phyloP scores from a whole-genome alignment of 1,140 invertebrate species.

The Tetramorium parvispinum region DNA sequence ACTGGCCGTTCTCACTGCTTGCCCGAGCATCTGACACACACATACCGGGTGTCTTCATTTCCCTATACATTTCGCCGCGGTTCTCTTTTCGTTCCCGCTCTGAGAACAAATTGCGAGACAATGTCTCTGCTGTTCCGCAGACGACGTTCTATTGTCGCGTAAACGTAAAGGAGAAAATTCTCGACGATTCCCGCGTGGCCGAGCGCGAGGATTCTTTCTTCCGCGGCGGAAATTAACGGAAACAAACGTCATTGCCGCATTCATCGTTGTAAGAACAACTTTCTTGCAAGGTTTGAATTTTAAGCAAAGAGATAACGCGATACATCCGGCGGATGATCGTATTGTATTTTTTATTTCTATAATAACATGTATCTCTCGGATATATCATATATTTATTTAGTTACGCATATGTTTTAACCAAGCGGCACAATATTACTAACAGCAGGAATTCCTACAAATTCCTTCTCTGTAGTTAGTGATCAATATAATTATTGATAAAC shows the following conservation, averaged over 20 bases:
- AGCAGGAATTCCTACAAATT: neutral
- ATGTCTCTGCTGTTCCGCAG: slow-evolving; percentile 30
- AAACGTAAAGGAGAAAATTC: slow-evolving; percentile 42
- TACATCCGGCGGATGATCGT: neutral
- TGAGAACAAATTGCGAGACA: slow-evolving; percentile 17
- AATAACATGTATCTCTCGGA: no score
- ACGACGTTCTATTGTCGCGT: slow-evolving; percentile 31
- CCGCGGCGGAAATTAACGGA: neutral
- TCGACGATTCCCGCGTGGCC: neutral
- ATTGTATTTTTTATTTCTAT: neutral
- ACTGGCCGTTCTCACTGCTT: slow-evolving; percentile 79
- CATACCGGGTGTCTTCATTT: slow-evolving; percentile 55
- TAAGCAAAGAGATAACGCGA: slow-evolving; percentile 35
- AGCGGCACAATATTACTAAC: neutral
- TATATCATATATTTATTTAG: no score
- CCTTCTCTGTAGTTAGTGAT: neutral
- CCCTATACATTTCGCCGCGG: slow-evolving; percentile 35
- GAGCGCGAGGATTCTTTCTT: slow-evolving; percentile 26
- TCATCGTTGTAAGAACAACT: slow-evolving; percentile 42
- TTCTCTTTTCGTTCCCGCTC: slow-evolving; percentile 43
- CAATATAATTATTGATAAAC: neutral
- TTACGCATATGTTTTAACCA: neutral
- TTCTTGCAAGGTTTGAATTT: slow-evolving; percentile 13
- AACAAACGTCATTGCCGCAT: slow-evolving; percentile 9
- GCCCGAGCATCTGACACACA: slow-evolving; percentile 65